Evolutionary conservation across 2,888 invertebrate species (phyloP), one percentile per base, ranked within the genome.

Genomic region (Scotopteryx bipunctaria): DNA sequence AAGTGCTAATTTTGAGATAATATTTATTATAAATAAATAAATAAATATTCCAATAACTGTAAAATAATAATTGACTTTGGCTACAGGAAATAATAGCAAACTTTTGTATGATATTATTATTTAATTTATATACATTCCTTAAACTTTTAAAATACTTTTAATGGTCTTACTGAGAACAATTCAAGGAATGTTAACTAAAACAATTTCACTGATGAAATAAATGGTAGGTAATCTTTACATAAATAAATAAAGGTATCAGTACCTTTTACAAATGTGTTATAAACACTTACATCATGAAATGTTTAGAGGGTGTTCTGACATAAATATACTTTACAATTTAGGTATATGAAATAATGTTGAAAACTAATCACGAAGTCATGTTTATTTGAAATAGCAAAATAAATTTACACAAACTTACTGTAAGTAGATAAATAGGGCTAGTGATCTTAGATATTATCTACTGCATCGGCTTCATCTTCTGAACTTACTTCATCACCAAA

Each of bases 401-500:
- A 83, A 84, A 81, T 87, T 86, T 85, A 88, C 83, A 88, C 76
- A 77, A 78, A 89, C 90, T 89, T 87, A 89, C 88, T 76, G 82
- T 81, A 83, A 11, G 27, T 73, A 69, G 66, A 77, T 78, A 76
- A 74, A 76, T 75, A 81, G 65, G 70, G 73, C 76, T 78, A 79
- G 64, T 63, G 64, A 51, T 76, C 70, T 86, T 84, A 93, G 81
- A 93, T 93, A 81, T 90, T 92, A 87, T 94, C 94, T 63, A 94
- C 94, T 52, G 93, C 92, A 86, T 94, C 94, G 64, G 93, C 96
- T 88, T 97, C 97, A 80, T 96, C 96, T 73, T 95, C 96, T 71
- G 96, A 96, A 83, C 96, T 96, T 79, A 97, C 96, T 91, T 97
- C 96, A 89, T 98, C 98, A 66, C 97, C 98, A 77, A 98, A 98